These are phyloP conservation scores for Erebia palarica DNA, from an alignment of 2,888 invertebrate species.

Conservation along the genomic window DNA sequence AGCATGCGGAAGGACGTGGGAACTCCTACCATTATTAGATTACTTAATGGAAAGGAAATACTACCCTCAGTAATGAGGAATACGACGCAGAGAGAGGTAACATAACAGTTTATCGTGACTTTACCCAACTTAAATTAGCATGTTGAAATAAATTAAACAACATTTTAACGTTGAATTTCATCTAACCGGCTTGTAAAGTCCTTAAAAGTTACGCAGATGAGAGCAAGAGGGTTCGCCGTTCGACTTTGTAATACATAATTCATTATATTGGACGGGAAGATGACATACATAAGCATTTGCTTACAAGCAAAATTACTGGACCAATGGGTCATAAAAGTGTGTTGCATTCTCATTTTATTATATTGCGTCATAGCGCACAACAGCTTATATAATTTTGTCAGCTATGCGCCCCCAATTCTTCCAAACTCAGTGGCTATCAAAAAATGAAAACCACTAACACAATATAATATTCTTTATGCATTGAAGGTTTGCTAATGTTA, in stretches of 20 bases:
- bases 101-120: background rate
- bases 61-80: too few relatives aligned
- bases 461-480: too few relatives aligned
- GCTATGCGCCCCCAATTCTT: too few relatives aligned
- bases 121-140: conserved; percentile 9
- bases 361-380: too few relatives aligned
- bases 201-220: conserved; percentile 24
- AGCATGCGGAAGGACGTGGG: too few relatives aligned
- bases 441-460: too few relatives aligned
- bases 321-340: background rate
- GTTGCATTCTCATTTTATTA: background rate
- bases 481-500: too few relatives aligned
- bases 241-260: conserved; percentile 30
- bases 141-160: conserved; percentile 11
- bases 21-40: too few relatives aligned
- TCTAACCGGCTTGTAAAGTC: conserved; percentile 9
- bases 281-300: background rate
- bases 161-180: conserved; percentile 19
- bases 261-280: conserved; percentile 22
- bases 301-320: background rate
- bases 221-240: conserved; percentile 7
- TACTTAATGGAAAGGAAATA: too few relatives aligned
- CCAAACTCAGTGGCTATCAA: too few relatives aligned
- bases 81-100: too few relatives aligned
- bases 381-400: too few relatives aligned